Evolutionary conservation across 2,888 invertebrate species (phyloP), one percentile per base, ranked within the genome.

Genomic region (Nomada fucata): DNA sequence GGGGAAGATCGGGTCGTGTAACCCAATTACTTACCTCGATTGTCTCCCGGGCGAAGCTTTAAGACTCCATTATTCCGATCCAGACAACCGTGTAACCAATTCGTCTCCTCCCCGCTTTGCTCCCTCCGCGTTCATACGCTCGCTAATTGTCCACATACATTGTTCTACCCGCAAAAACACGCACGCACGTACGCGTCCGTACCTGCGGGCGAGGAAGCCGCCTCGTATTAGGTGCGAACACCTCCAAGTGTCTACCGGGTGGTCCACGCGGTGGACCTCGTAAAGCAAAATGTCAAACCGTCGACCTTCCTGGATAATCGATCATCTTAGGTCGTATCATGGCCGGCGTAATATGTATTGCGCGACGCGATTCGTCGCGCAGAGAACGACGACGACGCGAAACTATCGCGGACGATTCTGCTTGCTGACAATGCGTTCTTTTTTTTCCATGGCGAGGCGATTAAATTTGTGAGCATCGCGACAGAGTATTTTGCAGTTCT

Each of bases 261-360:
- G 85, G 83, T 85, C 85, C 76, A 15, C 59, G 68, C 60, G 78
- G 78, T 76, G 61, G 80, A 76, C 68, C 68, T 76, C 76, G 79
- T 55, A 53, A 76, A 69, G 74, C 83, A 67, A 85, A 85, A 85
- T 85, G 86, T 85, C 85, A 81, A 68, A 71, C 78, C 64, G 76
- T 85, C 83, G 83, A 86, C 85, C 86, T 85, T 82, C 84, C 72
- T 63, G 84, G 60, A 73, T 80, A 73, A 86, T 86, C 86, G 84
- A 86, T 86, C 86, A 86, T 84, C 82, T 84, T 78, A 53, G 64
- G 73, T 86, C 84, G 77, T 78, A 75, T 80, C 82, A 80, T 53
- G 64, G 29, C 20, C 59, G 61, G 47, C 42, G n/a, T 52, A 79
- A 76, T 47, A 47, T 15, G 47, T 84, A 59, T 68, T 36, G 65